phyloP scores from a whole-genome alignment of 2,797 vertebrate species.

The Cyprinella venusta region DNA sequence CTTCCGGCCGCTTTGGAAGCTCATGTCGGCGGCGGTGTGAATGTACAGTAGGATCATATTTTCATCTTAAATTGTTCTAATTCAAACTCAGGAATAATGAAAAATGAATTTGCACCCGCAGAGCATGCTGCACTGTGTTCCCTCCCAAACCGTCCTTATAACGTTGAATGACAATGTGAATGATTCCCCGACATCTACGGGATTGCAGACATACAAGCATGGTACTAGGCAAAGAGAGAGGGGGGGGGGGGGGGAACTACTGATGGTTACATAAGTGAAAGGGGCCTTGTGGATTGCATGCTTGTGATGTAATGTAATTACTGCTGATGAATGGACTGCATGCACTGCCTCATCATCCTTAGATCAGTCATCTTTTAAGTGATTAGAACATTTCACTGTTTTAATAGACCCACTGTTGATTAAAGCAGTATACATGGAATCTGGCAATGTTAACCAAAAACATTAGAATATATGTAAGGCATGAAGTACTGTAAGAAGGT shows the following conservation, averaged over 20 bases:
- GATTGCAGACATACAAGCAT: conserved; percentile 23
- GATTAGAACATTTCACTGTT: not conserved
- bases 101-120: too few relatives aligned
- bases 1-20: too few relatives aligned
- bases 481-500: not conserved
- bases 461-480: not conserved
- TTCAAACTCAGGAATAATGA: not conserved
- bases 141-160: not conserved
- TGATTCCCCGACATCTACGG: conserved; percentile 2
- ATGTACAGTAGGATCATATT: not conserved
- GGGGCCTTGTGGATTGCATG: conserved; percentile 1
- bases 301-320: conserved; percentile 24
- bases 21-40: too few relatives aligned
- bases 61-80: not conserved
- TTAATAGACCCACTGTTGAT: conserved; percentile 5
- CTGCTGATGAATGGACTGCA: conserved; percentile 26
- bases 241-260: not conserved
- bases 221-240: conserved; percentile 29
- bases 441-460: not conserved
- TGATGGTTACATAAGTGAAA: conserved; percentile 33
- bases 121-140: not conserved
- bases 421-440: conserved; percentile 4
- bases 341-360: not conserved
- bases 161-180: conserved; percentile 39
- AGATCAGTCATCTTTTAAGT: conserved; percentile 16